phyloP scores from a whole-genome alignment of 2,113 vertebrate species.

The Sylvietta virens region DNA sequence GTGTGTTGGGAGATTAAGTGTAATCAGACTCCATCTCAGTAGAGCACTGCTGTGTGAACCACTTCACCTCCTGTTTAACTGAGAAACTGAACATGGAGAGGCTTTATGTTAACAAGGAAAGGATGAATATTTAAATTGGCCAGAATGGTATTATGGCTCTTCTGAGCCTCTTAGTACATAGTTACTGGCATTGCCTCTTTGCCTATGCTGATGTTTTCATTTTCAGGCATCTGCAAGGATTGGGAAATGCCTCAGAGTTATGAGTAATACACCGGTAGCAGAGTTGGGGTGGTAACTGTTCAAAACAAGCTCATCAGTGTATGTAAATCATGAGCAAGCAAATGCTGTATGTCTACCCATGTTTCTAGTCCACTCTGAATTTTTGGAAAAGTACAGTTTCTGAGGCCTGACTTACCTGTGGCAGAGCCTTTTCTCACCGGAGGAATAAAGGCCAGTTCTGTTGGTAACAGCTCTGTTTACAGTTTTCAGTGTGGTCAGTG shows the following conservation, averaged over 20 bases:
- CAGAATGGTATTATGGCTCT: not conserved
- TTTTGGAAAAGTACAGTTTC: not conserved
- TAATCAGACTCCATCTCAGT: slow-evolving; percentile 27
- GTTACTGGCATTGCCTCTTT: not conserved
- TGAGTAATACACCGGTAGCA: not conserved
- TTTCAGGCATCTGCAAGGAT: not conserved
- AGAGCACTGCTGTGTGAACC: slow-evolving; percentile 25
- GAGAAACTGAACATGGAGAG: slow-evolving; percentile 12
- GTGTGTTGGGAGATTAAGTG: slow-evolving; percentile 23
- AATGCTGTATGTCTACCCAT: not conserved
- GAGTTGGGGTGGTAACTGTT: not conserved
- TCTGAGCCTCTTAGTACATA: not conserved
- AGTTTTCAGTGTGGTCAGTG: not conserved
- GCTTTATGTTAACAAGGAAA: slow-evolving; percentile 42
- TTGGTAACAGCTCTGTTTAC: not conserved
- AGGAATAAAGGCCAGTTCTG: not conserved
- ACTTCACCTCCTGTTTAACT: slow-evolving; percentile 39
- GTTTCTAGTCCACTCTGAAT: not conserved
- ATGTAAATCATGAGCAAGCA: not conserved
- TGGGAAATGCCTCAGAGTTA: not conserved
- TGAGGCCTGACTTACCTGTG: not conserved
- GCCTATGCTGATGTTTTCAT: not conserved
- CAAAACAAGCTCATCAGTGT: not conserved
- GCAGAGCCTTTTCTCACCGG: not conserved
- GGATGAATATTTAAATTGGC: slow-evolving; percentile 53